These are phyloP conservation scores for Spongilla lacustris DNA, from an alignment of 37 sponge, comb jelly and placozoan species.

Conservation along the genomic window DNA sequence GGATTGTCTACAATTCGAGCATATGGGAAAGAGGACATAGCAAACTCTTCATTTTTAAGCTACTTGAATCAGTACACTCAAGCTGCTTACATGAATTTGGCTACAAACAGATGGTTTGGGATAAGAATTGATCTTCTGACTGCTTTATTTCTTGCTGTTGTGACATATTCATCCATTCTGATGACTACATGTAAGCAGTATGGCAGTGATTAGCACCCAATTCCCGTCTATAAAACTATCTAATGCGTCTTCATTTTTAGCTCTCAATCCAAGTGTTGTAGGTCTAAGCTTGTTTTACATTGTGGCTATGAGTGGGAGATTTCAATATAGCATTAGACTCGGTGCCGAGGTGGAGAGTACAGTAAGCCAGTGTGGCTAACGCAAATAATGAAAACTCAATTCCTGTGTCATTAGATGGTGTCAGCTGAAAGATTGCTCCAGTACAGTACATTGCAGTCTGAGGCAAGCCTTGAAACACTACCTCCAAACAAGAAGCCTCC, in stretches of 20 bases:
- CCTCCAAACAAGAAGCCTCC: constrained; percentile 40
- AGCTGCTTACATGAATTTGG: constrained; percentile 53
- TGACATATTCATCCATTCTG: constrained; percentile 61
- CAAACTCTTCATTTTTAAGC: constrained; percentile 27
- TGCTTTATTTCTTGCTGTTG: constrained; percentile 35
- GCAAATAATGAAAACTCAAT: too few relatives aligned
- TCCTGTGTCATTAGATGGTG: constrained; percentile 56
- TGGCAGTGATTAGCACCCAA: background rate
- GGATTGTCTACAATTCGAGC: constrained; percentile 80
- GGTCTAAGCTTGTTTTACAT: constrained; percentile 71
- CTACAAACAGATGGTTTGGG: constrained; percentile 67
- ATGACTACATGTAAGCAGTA: constrained; percentile 24
- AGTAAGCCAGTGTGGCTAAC: constrained; percentile 49
- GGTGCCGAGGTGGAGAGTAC: constrained; percentile 83
- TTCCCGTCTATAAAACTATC: background rate
- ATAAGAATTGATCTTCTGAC: constrained; percentile 70
- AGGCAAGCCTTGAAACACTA: constrained; percentile 42
- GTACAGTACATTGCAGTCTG: constrained; percentile 48
- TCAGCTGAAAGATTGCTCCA: constrained; percentile 76
- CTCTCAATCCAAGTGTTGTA: constrained; percentile 50
- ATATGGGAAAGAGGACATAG: constrained; percentile 13
- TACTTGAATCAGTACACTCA: background rate
- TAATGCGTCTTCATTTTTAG: background rate
- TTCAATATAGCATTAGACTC: constrained; percentile 72
- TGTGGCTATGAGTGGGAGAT: constrained; percentile 60